These are phyloP conservation scores for Mormoops blainvillei DNA, from an alignment of 2,113 vertebrate genomes.

Conservation along the genomic window DNA sequence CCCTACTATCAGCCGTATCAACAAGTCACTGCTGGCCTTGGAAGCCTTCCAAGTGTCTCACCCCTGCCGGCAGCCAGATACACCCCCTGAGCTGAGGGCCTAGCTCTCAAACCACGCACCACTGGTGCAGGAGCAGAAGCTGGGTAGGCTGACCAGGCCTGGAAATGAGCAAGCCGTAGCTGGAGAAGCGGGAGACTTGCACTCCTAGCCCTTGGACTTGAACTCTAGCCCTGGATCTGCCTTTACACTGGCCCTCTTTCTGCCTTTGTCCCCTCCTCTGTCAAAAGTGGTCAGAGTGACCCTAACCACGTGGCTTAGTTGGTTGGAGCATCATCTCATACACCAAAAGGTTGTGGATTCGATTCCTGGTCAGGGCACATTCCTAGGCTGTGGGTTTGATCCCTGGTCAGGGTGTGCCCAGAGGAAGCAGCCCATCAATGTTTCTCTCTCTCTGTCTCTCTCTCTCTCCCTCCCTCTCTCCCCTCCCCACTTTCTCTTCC, in stretches of 20 bases:
- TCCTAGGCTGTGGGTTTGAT: too few species aligned
- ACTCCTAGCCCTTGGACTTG: not conserved
- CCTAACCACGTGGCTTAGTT: too few species aligned
- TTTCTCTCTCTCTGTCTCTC: too few species aligned
- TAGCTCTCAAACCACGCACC: conserved; percentile 61
- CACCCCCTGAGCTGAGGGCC: conserved; percentile 84
- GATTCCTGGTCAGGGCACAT: too few species aligned
- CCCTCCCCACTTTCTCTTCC: too few species aligned
- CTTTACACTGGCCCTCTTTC: not conserved
- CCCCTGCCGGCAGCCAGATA: conserved; percentile 91
- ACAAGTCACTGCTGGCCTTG: conserved; percentile 85
- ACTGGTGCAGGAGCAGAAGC: not conserved
- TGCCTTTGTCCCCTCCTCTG: not conserved
- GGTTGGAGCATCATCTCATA: too few species aligned
- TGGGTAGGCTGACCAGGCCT: not conserved
- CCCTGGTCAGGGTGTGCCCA: too few species aligned
- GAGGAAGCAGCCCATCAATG: too few species aligned
- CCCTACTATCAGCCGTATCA: conserved; percentile 89
- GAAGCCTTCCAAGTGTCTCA: conserved; percentile 92
- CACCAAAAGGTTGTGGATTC: too few species aligned
- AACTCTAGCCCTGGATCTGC: not conserved
- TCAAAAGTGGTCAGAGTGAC: not conserved
- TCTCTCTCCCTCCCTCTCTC: too few species aligned
- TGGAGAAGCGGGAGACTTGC: not conserved
- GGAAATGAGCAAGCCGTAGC: not conserved